Conservation (phyloP, 2,797 vertebrate genomes). For the Acanthornis magna region DNA sequence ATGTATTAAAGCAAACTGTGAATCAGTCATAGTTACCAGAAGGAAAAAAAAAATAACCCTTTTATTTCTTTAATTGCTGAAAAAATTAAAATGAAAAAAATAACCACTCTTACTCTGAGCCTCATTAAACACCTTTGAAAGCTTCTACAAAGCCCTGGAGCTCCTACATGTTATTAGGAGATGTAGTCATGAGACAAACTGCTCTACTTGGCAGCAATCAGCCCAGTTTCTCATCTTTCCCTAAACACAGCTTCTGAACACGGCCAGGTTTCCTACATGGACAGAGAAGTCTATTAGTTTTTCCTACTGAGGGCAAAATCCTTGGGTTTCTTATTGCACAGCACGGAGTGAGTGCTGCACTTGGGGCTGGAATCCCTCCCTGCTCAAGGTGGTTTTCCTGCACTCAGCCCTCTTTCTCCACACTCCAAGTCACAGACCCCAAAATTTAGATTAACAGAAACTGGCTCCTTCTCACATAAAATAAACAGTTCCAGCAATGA, state of each 20-base stretch:
- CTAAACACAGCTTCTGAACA: neutral
- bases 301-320: neutral
- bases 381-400: neutral
- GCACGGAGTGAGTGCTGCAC: neutral
- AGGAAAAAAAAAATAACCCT: neutral
- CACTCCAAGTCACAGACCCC: neutral
- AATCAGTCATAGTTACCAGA: neutral
- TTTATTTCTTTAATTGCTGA: neutral
- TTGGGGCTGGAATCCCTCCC: neutral
- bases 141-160: neutral
- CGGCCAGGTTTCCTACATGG: neutral
- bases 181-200: neutral
- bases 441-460: neutral
- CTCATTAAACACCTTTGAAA: slow-evolving; percentile 43
- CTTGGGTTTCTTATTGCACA: neutral
- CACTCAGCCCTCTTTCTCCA: neutral
- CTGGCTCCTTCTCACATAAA: neutral
- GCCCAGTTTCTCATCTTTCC: neutral
- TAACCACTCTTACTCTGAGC: neutral
- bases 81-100: neutral
- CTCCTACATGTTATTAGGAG: neutral
- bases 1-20: neutral
- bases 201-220: neutral
- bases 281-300: neutral
- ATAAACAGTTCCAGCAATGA: neutral